Conservation (phyloP, 2,888 invertebrate species). For the Palloptera scutellata region DNA sequence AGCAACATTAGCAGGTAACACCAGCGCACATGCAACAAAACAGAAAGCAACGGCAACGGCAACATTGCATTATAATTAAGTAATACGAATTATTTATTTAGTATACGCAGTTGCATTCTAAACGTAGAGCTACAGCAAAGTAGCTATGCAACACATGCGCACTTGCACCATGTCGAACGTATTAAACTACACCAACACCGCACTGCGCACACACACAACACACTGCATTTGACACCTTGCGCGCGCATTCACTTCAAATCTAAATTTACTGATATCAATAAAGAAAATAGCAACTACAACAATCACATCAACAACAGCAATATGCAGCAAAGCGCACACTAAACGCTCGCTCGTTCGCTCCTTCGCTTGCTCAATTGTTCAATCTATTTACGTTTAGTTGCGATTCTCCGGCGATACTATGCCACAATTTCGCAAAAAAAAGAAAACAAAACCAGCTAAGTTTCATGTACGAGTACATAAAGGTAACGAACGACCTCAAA, state of each 20-base stretch:
- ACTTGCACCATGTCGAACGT: background rate
- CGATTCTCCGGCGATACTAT: too few relatives aligned
- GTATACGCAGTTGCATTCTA: conserved; percentile 13
- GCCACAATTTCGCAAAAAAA: background rate
- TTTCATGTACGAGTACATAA: background rate
- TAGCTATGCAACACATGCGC: background rate
- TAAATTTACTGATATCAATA: conserved; percentile 30
- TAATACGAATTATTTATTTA: conserved; percentile 28
- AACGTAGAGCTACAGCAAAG: background rate
- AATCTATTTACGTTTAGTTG: too few relatives aligned
- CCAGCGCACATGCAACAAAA: too few relatives aligned
- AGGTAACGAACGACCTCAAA: conserved; percentile 29
- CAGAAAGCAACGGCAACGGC: too few relatives aligned
- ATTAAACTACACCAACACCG: background rate
- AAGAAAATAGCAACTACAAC: conserved; percentile 20
- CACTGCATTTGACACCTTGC: conserved; percentile 40
- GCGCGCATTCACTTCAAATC: conserved; percentile 40
- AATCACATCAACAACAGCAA: conserved; percentile 8
- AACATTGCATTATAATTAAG: conserved; percentile 20
- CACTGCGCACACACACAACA: conserved; percentile 2
- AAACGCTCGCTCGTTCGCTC: too few relatives aligned
- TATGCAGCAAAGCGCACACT: background rate
- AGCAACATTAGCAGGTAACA: too few relatives aligned
- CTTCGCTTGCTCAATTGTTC: too few relatives aligned
- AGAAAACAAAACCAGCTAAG: background rate